Evolutionary conservation across 2,113 vertebrate species (phyloP).

Genomic region (Sinosuthora webbiana): DNA sequence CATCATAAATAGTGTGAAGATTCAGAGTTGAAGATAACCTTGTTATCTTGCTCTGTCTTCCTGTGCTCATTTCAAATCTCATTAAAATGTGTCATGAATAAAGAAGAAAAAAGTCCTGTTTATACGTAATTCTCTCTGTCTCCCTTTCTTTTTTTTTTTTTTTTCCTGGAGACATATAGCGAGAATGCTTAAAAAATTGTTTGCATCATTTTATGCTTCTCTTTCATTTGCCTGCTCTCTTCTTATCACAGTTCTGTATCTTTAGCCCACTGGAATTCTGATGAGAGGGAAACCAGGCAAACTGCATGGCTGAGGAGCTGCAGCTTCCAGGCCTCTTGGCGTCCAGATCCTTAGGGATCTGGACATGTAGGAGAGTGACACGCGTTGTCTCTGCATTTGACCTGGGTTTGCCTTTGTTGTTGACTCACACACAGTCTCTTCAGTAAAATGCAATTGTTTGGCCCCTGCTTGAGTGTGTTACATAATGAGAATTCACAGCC

Average conservation of each 20-base stretch:
- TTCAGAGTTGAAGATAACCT: slow-evolving; percentile 26
- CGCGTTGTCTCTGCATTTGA: fast-evolving
- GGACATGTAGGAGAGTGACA: background rate
- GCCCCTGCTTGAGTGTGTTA: background rate
- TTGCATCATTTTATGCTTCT: background rate
- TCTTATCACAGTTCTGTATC: background rate
- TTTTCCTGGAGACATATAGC: background rate
- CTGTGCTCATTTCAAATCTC: slow-evolving; percentile 34
- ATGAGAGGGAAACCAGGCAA: background rate
- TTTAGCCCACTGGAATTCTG: background rate
- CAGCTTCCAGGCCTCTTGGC: background rate
- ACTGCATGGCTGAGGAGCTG: background rate
- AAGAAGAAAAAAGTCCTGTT: background rate
- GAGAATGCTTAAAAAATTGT: background rate
- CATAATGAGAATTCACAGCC: background rate
- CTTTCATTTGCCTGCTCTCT: background rate
- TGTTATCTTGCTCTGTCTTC: slow-evolving; percentile 39
- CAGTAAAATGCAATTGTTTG: background rate
- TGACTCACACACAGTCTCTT: background rate
- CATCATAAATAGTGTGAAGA: slow-evolving; percentile 44
- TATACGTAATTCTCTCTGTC: background rate
- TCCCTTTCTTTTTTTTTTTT: background rate
- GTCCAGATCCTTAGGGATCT: background rate
- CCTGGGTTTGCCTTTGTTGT: background rate
- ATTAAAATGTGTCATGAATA: slow-evolving; percentile 35